phyloP scores from a whole-genome alignment of 2,797 vertebrate species.

The Clarias platycephalus region DNA sequence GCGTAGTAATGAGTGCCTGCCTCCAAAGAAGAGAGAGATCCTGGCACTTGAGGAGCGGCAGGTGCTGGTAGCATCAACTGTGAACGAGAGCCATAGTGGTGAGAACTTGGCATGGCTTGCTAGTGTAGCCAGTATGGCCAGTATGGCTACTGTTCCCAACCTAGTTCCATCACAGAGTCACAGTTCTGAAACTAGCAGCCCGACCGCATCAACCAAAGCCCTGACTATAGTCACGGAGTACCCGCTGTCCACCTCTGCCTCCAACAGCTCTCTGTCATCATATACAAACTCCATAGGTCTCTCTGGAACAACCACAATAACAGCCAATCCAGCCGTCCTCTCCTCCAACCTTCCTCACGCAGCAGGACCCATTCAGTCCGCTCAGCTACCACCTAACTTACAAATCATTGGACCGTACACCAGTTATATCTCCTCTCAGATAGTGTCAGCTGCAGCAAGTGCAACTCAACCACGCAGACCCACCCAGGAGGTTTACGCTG shows the following conservation, averaged over 20 bases:
- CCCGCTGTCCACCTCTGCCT: slow-evolving; percentile 52
- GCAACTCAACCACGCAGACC: slow-evolving; percentile 78
- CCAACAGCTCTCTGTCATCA: slow-evolving; percentile 61
- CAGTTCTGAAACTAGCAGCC: slow-evolving; percentile 51
- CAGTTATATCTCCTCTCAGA: slow-evolving; percentile 94
- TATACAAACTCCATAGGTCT: slow-evolving; percentile 75
- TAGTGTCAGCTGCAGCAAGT: slow-evolving; percentile 84
- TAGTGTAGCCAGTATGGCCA: slow-evolving; percentile 79
- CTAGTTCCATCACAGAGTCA: slow-evolving; percentile 60
- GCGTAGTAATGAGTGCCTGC: slow-evolving; percentile 96
- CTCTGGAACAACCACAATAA: slow-evolving; percentile 72
- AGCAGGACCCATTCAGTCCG: slow-evolving; percentile 84
- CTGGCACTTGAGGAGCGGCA: slow-evolving; percentile 91
- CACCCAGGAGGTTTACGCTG: slow-evolving; percentile 88
- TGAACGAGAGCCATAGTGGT: slow-evolving; percentile 83
- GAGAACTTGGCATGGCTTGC: slow-evolving; percentile 93
- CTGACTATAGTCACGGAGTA: slow-evolving; percentile 77
- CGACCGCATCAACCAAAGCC: slow-evolving; percentile 78
- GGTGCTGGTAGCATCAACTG: slow-evolving; percentile 68
- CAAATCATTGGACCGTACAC: slow-evolving; percentile 95
- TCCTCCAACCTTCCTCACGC: slow-evolving; percentile 84
- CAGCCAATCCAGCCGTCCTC: slow-evolving; percentile 83
- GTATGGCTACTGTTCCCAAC: slow-evolving; percentile 65
- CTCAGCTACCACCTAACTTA: slow-evolving; percentile 90
- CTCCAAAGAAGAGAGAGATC: slow-evolving; percentile 97